These are phyloP conservation scores for Petrosia ficiformis DNA, from an alignment of 37 sponge, comb jelly and placozoan species.

Conservation along the genomic window DNA sequence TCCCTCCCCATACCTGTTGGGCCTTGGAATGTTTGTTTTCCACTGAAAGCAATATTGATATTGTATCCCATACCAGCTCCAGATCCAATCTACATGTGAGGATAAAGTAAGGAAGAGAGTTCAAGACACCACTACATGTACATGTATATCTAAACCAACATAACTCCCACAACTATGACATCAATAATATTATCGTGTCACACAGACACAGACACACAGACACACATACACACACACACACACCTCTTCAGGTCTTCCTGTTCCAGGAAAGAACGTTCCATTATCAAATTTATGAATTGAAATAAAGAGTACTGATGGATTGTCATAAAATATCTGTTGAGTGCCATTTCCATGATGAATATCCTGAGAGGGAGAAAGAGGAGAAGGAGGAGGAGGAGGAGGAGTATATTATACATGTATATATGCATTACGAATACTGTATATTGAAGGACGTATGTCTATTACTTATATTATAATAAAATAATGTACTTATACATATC, in stretches of 20 bases:
- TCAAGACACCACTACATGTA: background rate
- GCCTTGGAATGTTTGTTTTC: conserved; percentile 43
- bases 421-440: background rate
- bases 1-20: conserved; percentile 22
- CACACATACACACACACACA: too few relatives aligned
- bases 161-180: too few relatives aligned
- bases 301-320: conserved; percentile 65
- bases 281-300: conserved; percentile 93
- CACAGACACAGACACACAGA: too few relatives aligned
- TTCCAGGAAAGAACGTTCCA: conserved; percentile 92
- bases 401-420: background rate
- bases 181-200: too few relatives aligned
- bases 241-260: conserved; percentile 79
- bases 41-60: conserved; percentile 91
- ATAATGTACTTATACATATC: too few relatives aligned
- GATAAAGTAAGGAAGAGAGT: background rate
- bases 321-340: conserved; percentile 89
- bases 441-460: background rate
- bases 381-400: too few relatives aligned
- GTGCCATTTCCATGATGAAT: conserved; percentile 93
- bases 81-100: conserved; percentile 55
- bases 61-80: conserved; percentile 87
- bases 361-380: conserved; percentile 37
- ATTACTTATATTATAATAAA: too few relatives aligned
- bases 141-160: background rate